phyloP scores from a whole-genome alignment of 1,140 invertebrate species.

The Drosophila sechellia region DNA sequence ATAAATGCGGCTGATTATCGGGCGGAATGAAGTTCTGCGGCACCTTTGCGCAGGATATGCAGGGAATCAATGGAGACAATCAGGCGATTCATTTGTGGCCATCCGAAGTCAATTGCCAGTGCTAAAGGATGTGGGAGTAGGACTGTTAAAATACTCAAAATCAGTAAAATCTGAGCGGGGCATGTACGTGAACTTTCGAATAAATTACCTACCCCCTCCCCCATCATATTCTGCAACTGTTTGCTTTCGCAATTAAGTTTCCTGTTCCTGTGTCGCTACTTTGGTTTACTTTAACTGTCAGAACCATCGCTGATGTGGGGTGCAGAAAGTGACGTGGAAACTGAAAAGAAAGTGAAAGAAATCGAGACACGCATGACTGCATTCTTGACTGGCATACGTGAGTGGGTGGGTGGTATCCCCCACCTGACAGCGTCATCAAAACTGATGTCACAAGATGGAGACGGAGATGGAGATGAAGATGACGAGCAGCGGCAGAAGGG shows the following conservation, averaged over 20 bases:
- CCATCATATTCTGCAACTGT: constrained; percentile 13
- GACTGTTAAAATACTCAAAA: background rate
- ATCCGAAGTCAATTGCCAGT: constrained; percentile 52
- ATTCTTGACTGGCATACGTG: constrained; percentile 54
- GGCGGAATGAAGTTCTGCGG: constrained; percentile 24
- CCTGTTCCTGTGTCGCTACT: constrained; percentile 20
- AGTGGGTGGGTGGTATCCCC: background rate
- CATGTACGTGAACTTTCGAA: background rate
- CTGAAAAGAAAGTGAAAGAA: constrained; percentile 30
- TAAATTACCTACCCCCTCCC: constrained; percentile 7
- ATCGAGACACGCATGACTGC: constrained; percentile 54
- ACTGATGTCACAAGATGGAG: constrained; percentile 37
- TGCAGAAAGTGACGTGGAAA: background rate
- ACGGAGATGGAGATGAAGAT: constrained; percentile 32
- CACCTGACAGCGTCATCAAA: constrained; percentile 37
- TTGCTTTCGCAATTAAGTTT: constrained; percentile 53
- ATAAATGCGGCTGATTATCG: constrained; percentile 78
- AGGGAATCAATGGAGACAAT: constrained; percentile 57
- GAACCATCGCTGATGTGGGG: background rate
- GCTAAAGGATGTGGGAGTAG: background rate
- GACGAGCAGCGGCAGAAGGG: constrained; percentile 22
- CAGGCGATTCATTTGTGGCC: constrained; percentile 56
- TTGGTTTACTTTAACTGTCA: constrained; percentile 33
- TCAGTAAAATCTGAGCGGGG: background rate
- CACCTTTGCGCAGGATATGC: constrained; percentile 30